Evolutionary conservation across 2,113 vertebrate genomes (phyloP), one percentile per base, ranked within the genome.

Genomic region (Eptatretus burgeri): DNA sequence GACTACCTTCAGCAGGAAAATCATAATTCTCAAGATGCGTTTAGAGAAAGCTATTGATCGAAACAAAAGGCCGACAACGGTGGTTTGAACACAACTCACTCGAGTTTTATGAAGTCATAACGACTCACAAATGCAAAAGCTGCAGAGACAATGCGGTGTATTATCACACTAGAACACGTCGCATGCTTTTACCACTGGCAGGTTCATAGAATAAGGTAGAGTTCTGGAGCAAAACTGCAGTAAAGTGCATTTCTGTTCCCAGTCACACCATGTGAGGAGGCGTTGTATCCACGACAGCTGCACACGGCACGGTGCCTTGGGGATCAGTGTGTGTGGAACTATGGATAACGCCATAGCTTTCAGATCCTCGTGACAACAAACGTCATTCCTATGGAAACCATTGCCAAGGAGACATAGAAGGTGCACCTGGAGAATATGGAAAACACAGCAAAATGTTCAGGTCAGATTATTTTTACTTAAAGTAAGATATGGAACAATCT

Each of bases 391-490:
- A 66, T 81, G 80, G 72, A 89, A 78, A 66, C 83, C 86, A 2
- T 76, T 82, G 64, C 81, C 89, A 67, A 98, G 71, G 63, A 98
- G 76, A 74, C 88, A 98, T 67, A 98, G 72, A 49, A 98, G 74
- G 67, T 98, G 89, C 66, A 93, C 86, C 91, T 98, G 66, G 14
- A 41, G 27, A 41, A 41, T 41, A 41, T 7, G 27, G 27, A 41
- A 41, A 41, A 41, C 27, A 41, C 7, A 41, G 27, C 3, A 41
- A 41, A 41, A 3, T 3, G 27, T 41, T 41, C 27, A 41, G 27
- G 27, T 41, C 27, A 41, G 27, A 41, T 41, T 41, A 41, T 41
- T 41, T 41, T 41, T 41, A 41, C 27, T 41, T 41, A 41, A 41
- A 41, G 27, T 41, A 41, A 41, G 27, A 41, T 41, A 7, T 41